Evolutionary conservation across 2,797 vertebrate species (phyloP), one percentile per base, ranked within the genome.

Genomic region (Sebastes cheni): DNA sequence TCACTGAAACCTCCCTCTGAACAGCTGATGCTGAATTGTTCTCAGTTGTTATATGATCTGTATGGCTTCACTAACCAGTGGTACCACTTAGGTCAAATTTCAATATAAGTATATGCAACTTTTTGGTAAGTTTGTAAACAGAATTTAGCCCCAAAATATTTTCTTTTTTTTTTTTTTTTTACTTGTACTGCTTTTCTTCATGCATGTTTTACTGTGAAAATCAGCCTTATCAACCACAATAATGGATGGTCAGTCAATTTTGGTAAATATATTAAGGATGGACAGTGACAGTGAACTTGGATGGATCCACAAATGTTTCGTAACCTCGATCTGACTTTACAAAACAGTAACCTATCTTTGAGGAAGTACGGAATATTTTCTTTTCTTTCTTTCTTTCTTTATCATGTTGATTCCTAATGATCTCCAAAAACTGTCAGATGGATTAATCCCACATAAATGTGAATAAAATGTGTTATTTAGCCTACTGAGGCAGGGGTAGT

Each of bases 301-400:
- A 62, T 22, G 3, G 20, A 62, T 62, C 46, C 60, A 34, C 30
- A 34, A 62, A 62, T 62, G 11, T 22, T 36, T n/a, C 0, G n/a
- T 39, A 27, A 27, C 36, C 64, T 34, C 3, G n/a, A 13, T 13
- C 6, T 62, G n/a, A 62, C 30, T 50, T 50, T 9, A 50, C 46
- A 50, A 9, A 50, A 20, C 46, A 50, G 8, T 18, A 46, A 1
- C 42, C 16, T 0, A 46, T 46, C 42, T 46, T 46, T 46, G 42
- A 46, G 7, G 42, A 46, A 0, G 6, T 50, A 46, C 3, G 0
- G 42, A 0, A 46, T 18, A 46, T 29, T 29, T 29, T 12, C 3
- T 36, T 39, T 39, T 39, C 3, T 46, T 6, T 42, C 39, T 46
- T 5, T 42, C 14, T 46, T 50, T 20, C 18, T 50, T 50, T 50